Percentiles rank a stretch among this genome's conserved stretches.
These are phyloP conservation scores for Anoplopoma fimbria DNA, from an alignment of 2,113 vertebrate genomes.

Conservation along the genomic window DNA sequence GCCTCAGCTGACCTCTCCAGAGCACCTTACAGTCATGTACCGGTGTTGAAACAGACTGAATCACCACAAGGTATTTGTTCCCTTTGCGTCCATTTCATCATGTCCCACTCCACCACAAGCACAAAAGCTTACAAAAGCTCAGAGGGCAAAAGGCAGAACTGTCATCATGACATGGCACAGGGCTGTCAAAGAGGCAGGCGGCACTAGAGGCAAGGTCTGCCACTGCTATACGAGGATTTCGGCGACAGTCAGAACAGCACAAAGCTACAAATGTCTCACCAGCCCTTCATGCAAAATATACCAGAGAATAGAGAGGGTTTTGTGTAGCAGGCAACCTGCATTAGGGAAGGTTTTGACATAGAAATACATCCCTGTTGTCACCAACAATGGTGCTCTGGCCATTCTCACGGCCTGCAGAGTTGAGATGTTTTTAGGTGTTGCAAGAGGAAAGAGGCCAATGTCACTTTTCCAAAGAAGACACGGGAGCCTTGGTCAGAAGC, in stretches of 20 bases:
- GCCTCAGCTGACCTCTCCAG: conserved; percentile 24
- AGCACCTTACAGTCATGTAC: conserved; percentile 4
- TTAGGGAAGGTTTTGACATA: conserved; percentile 6
- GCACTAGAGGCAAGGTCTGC: conserved; percentile 70
- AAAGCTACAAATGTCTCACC: conserved; percentile 38
- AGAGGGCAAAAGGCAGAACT: conserved; percentile 61
- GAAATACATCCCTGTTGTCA: conserved; percentile 29
- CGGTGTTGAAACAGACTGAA: conserved; percentile 22
- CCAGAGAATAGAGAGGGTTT: conserved; percentile 12
- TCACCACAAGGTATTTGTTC: conserved; percentile 42
- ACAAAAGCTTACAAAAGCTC: conserved; percentile 35
- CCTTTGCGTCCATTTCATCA: conserved; percentile 45
- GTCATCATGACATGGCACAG: conserved; percentile 44
- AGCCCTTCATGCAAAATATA: conserved; percentile 21
- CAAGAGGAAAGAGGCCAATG: neutral
- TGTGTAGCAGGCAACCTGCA: conserved; percentile 5
- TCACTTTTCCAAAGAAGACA: neutral
- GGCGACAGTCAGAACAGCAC: conserved; percentile 42
- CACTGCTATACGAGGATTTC: conserved; percentile 11
- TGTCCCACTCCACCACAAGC: conserved; percentile 59
- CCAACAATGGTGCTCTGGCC: neutral
- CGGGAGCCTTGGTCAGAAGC: neutral
- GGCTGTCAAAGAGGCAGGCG: conserved; percentile 60
- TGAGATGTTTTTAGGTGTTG: neutral
- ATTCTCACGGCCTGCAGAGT: conserved; percentile 12